Conservation (phyloP, 1,140 invertebrate genomes). For the Aethina tumida region DNA sequence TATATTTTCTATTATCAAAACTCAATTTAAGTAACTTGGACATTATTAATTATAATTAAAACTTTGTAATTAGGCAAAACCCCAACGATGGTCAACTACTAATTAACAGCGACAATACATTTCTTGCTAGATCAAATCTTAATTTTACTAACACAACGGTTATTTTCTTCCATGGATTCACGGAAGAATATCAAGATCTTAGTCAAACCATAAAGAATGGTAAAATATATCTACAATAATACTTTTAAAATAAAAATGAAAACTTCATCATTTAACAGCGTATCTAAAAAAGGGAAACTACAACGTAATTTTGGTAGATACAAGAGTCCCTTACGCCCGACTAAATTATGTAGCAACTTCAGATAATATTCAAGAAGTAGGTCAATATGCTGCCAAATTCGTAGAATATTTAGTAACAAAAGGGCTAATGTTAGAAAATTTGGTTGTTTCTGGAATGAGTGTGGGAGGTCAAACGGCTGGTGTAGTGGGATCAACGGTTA, state of each 20-base stretch:
- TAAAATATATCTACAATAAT: too few relatives aligned
- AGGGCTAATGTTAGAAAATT: slow-evolving; percentile 11
- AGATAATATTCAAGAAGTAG: slow-evolving; percentile 39
- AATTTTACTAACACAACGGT: slow-evolving; percentile 13
- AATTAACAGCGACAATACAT: slow-evolving; percentile 7
- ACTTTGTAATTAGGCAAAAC: slow-evolving; percentile 6
- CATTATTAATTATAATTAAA: too few relatives aligned
- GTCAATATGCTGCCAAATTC: slow-evolving; percentile 35
- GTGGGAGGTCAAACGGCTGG: slow-evolving; percentile 38
- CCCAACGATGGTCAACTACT: slow-evolving; percentile 3
- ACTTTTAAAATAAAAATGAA: too few relatives aligned
- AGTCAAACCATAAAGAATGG: slow-evolving; percentile 14
- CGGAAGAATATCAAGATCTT: slow-evolving; percentile 13
- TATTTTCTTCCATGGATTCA: slow-evolving; percentile 18
- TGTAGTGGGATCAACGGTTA: slow-evolving; percentile 14
- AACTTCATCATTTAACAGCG: slow-evolving; percentile 30
- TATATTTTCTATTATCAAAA: too few relatives aligned
- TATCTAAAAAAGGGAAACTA: slow-evolving; percentile 36
- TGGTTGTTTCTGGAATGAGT: slow-evolving; percentile 40
- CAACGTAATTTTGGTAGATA: slow-evolving; percentile 40
- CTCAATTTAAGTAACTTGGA: too few relatives aligned
- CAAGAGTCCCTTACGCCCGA: slow-evolving; percentile 34
- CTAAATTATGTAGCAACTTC: slow-evolving; percentile 40
- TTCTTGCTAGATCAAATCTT: slow-evolving; percentile 9
- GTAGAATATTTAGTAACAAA: slow-evolving; percentile 39